Evolutionary conservation across 2,113 vertebrate species (phyloP).

Genomic region (Spheniscus mendiculus): DNA sequence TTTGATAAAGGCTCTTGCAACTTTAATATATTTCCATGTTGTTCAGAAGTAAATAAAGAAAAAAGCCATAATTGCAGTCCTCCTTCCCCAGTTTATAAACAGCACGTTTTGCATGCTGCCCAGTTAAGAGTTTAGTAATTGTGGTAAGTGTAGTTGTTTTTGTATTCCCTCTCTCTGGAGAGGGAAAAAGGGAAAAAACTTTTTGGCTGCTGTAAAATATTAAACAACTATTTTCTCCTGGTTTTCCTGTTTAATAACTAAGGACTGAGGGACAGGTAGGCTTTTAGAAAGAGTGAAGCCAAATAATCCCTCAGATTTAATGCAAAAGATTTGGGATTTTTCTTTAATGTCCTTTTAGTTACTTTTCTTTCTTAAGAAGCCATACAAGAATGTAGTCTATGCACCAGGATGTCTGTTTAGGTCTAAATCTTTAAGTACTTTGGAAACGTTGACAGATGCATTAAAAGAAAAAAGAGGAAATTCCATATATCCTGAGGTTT

Average conservation of each 20-base stretch:
- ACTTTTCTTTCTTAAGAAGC: background rate
- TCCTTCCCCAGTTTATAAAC: background rate
- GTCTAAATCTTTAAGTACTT: background rate
- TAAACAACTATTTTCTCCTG: background rate
- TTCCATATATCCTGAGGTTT: background rate
- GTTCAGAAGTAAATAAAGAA: background rate
- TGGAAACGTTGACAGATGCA: background rate
- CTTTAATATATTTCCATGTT: background rate
- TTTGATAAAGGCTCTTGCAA: background rate
- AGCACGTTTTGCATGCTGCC: background rate
- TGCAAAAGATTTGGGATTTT: background rate
- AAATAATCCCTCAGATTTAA: background rate
- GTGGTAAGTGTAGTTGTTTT: background rate
- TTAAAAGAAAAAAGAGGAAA: background rate
- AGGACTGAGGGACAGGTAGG: background rate
- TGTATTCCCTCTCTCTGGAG: background rate
- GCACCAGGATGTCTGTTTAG: background rate
- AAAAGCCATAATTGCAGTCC: background rate
- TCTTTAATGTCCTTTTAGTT: background rate
- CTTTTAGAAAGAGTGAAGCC: background rate
- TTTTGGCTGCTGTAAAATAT: background rate
- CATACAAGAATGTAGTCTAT: background rate
- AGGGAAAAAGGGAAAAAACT: fast-evolving
- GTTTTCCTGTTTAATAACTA: background rate
- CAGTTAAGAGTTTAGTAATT: background rate